Percentiles rank a stretch among this genome's conserved stretches.
These are phyloP conservation scores for Pharmacophagus antenor DNA, from an alignment of 2,888 invertebrate species.

Conservation along the genomic window DNA sequence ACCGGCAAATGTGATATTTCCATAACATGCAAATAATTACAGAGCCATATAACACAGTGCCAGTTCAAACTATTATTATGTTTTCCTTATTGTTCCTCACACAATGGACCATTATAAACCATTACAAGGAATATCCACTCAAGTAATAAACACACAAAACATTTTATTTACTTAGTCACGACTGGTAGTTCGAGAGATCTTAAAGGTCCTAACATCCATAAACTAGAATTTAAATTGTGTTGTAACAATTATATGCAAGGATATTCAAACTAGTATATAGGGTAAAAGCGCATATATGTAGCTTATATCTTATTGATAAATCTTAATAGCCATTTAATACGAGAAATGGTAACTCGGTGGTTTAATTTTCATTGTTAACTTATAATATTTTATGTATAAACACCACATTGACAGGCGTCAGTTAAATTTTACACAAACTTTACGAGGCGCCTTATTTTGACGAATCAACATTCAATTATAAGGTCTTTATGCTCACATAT, in stretches of 20 bases:
- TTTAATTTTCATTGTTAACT: too few relatives aligned
- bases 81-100: slow-evolving; percentile 49
- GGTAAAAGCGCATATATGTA: not conserved
- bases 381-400: too few relatives aligned
- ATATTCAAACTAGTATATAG: not conserved
- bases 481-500: too few relatives aligned
- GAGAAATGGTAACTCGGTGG: too few relatives aligned
- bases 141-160: slow-evolving; percentile 42
- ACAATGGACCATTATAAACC: slow-evolving; percentile 56
- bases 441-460: too few relatives aligned
- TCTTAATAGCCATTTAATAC: too few relatives aligned
- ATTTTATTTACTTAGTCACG: slow-evolving; percentile 43
- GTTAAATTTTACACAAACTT: too few relatives aligned
- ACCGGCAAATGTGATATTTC: slow-evolving; percentile 17
- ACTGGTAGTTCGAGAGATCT: slow-evolving; percentile 28
- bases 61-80: slow-evolving; percentile 40
- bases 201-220: slow-evolving; percentile 20
- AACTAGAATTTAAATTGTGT: not conserved
- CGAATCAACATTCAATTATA: too few relatives aligned
- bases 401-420: too few relatives aligned
- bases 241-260: not conserved
- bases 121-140: slow-evolving; percentile 41
- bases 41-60: slow-evolving; percentile 37
- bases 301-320: too few relatives aligned
- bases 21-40: slow-evolving; percentile 35